phyloP scores from a whole-genome alignment of 2,797 vertebrate species.

The Hipposideros larvatus region DNA sequence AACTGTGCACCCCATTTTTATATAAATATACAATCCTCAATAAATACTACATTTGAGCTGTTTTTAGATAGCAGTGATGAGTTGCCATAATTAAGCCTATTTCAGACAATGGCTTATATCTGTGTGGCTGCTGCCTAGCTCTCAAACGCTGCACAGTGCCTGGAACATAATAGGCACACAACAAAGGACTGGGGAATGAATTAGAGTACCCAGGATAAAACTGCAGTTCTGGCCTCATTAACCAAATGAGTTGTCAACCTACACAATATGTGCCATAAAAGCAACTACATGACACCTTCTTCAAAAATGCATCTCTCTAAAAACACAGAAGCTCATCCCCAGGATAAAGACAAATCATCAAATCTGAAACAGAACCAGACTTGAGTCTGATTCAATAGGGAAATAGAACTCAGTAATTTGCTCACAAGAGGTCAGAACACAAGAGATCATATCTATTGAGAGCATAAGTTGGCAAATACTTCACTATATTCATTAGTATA shows the following conservation, averaged over 20 bases:
- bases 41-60: conserved; percentile 15
- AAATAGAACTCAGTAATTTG: conserved; percentile 52
- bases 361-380: conserved; percentile 56
- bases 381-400: conserved; percentile 34
- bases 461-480: conserved; percentile 60
- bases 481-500: conserved; percentile 52
- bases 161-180: not conserved
- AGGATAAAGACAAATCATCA: conserved; percentile 28
- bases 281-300: conserved; percentile 24
- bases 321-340: conserved; percentile 51
- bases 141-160: not conserved
- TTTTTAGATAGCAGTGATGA: conserved; percentile 54
- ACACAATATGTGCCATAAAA: conserved; percentile 29
- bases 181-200: conserved; percentile 7
- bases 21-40: conserved; percentile 43
- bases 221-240: conserved; percentile 35
- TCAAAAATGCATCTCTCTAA: conserved; percentile 37
- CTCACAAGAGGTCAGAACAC: conserved; percentile 32
- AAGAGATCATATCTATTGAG: conserved; percentile 9
- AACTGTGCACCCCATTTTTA: conserved; percentile 12
- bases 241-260: conserved; percentile 48
- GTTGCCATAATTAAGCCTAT: conserved; percentile 6
- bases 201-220: conserved; percentile 18
- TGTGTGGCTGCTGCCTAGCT: not conserved
- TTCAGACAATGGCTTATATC: not conserved